phyloP scores from a whole-genome alignment of 2,888 invertebrate genomes.

The Spodoptera picta region DNA sequence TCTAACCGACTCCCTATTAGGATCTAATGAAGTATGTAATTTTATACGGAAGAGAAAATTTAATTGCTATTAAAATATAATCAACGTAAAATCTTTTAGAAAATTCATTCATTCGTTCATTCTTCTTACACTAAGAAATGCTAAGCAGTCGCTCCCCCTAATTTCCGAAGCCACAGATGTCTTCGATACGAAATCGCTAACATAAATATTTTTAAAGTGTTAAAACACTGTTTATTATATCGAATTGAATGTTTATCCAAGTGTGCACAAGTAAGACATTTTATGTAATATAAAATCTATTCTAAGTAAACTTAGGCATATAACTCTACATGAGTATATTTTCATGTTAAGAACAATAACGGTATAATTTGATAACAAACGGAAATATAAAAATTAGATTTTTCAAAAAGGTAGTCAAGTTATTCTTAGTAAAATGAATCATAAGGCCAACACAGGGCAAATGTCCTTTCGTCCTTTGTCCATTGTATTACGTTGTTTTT shows the following conservation, averaged over 20 bases:
- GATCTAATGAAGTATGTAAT: no score
- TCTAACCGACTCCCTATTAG: no score
- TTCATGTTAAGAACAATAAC: background rate
- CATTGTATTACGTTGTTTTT: slow-evolving; percentile 29
- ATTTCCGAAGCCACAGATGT: slow-evolving; percentile 25
- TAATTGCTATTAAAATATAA: no score
- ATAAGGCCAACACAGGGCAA: slow-evolving; percentile 33
- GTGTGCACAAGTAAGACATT: slow-evolving; percentile 1
- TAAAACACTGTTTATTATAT: slow-evolving; percentile 2
- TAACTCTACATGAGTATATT: background rate
- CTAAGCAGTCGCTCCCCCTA: no score
- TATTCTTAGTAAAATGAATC: slow-evolving; percentile 31
- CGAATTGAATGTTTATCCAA: background rate
- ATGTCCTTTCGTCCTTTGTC: slow-evolving; percentile 11
- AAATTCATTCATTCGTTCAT: background rate
- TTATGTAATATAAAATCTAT: no score
- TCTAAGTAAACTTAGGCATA: no score
- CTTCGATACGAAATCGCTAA: slow-evolving; percentile 4
- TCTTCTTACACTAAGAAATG: background rate
- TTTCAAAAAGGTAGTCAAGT: background rate
- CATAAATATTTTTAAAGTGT: slow-evolving; percentile 17
- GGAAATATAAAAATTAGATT: slow-evolving; percentile 12
- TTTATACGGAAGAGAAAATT: background rate
- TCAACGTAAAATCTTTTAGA: no score
- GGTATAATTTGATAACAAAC: slow-evolving; percentile 17